Evolutionary conservation across 2,113 vertebrate genomes (phyloP), one percentile per base, ranked within the genome.

Genomic region (Ursus arctos): DNA sequence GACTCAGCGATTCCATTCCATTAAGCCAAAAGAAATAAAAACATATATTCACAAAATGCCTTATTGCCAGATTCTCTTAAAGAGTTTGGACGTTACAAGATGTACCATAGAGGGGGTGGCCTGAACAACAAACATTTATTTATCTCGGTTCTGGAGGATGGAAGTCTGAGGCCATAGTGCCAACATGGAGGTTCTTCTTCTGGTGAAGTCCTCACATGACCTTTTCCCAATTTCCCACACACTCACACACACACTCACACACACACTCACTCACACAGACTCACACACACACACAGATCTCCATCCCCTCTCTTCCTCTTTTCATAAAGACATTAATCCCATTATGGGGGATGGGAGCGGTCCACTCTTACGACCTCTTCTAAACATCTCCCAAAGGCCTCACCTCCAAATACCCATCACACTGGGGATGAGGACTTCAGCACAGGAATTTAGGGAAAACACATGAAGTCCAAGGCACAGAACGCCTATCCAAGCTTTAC

Each of bases 21-120:
- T 81, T 91, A 81, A 91, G 57, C 8, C 61, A 69, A 57, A 91
- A 69, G 61, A 81, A 81, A 81, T 69, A 81, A 81, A 91, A 69
- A 33, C 1, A 2, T 15, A 21, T 31, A 19, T 18, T 9, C 77
- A 81, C 49, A 55, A 80, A 82, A 69, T 24, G 16, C 12, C 13
- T 69, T 57, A 57, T 18, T 69, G n/a, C 7, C n/a, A 33, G 26
- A 16, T 11, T 33, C 24, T 81, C 26, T 57, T 11, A 24, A 81
- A 43, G 36, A 43, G 8, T 47, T 18, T 28, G 24, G n/a, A 18
- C 47, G 16, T 81, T 81, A 81, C 55, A 91, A 9, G 36, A 69
- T 14, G 49, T 43, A 33, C 22, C n/a, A 22, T 1, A 33, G 77
- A 12, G 18, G 12, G 47, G 43, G 88, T 47, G 31, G 40, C 33